Evolutionary conservation across 2,113 vertebrate genomes (phyloP).

Genomic region (Machaerirhynchus nigripectus): DNA sequence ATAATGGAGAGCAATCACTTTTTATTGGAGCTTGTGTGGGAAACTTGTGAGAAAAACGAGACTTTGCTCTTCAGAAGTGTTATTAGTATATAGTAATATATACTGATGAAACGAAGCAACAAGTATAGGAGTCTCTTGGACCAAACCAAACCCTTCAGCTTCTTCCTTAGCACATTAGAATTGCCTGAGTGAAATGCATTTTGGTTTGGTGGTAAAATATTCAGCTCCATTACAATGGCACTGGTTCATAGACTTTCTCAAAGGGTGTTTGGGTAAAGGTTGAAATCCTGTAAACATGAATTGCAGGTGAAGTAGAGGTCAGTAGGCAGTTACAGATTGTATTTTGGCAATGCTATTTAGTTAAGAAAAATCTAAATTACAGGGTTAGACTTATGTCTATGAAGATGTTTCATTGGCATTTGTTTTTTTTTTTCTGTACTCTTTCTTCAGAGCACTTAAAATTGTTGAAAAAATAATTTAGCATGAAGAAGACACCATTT

Average conservation of each 20-base stretch:
- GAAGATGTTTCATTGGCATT: neutral
- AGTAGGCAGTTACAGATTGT: neutral
- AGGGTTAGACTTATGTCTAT: neutral
- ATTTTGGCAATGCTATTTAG: neutral
- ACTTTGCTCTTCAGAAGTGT: neutral
- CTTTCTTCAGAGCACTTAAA: neutral
- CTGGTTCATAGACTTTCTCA: neutral
- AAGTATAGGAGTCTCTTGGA: neutral
- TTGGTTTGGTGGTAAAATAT: neutral
- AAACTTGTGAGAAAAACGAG: neutral
- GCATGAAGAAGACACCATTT: neutral
- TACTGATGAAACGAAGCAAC: neutral
- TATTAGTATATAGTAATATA: neutral
- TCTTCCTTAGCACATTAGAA: neutral
- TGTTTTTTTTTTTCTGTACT: neutral
- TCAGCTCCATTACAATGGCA: neutral
- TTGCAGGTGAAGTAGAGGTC: neutral
- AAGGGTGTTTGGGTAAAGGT: neutral
- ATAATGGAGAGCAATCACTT: neutral
- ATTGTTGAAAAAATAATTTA: neutral
- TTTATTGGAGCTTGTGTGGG: neutral
- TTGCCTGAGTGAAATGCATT: neutral
- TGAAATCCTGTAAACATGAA: neutral
- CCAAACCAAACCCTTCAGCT: neutral
- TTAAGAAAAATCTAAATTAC: neutral